Conservation (phyloP, 92 coral and sea anemone species). For the Diadumene lineata region DNA sequence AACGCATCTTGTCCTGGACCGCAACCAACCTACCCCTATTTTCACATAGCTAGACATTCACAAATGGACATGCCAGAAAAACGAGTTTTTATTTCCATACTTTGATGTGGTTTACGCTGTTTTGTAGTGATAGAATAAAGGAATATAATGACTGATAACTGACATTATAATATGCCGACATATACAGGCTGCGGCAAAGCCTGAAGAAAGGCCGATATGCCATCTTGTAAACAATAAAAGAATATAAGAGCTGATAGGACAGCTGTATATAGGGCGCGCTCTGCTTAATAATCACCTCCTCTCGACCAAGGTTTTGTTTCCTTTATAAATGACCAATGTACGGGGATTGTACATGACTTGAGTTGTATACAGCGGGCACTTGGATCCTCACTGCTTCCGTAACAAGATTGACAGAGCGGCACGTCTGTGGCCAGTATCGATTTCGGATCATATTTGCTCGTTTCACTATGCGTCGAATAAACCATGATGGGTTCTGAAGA, state of each 20-base stretch:
- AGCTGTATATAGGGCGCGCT: constrained; percentile 30
- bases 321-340: constrained; percentile 33
- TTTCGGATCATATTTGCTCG: constrained; percentile 73
- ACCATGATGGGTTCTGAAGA: constrained; percentile 20
- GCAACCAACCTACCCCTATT: constrained; percentile 24
- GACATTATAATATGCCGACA: constrained; percentile 25
- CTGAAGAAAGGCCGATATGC: constrained; percentile 32
- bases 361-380: constrained; percentile 28
- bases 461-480: constrained; percentile 30
- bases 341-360: constrained; percentile 21
- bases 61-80: background rate
- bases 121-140: constrained; percentile 32
- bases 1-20: constrained; percentile 20
- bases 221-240: constrained; percentile 34
- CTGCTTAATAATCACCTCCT: constrained; percentile 15
- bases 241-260: constrained; percentile 20
- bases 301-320: constrained; percentile 18
- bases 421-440: constrained; percentile 72
- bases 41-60: constrained; percentile 3
- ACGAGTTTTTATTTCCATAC: background rate
- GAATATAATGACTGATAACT: constrained; percentile 30
- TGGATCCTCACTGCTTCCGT: constrained; percentile 63
- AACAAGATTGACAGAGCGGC: constrained; percentile 76
- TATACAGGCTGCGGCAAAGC: constrained; percentile 40
- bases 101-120: constrained; percentile 38